Base-by-base conservation (phyloP, 2,113 vertebrate genomes). In the Pitta sordida region DNA sequence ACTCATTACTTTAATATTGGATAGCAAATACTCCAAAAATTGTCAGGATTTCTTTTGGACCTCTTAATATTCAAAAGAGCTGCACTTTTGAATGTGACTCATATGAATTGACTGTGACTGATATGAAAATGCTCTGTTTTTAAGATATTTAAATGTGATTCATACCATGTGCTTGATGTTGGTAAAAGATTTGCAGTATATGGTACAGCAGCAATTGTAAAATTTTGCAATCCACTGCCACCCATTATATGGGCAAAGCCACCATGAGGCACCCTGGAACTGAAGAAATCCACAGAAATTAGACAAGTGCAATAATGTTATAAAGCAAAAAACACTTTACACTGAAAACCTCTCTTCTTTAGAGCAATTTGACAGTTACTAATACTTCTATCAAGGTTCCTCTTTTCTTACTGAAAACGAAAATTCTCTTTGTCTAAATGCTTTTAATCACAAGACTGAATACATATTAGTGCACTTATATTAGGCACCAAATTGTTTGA, bases 241-340 rank as follows among this genome's bases (percentile, higher is more conserved):
- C 99, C 99, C 98, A 99, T 99, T 92, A 99, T 98, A 88, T 98
- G 99, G 58, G 99, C 99, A 96, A 99, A 99, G 41, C 99, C 99
- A 67, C 99, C 99, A 88, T 99, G 99, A 79, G 99, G 99, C 74
- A 99, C 99, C 88, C 99, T 99, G 75, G 99, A 99, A 97, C 99
- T 99, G 95, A 95, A 78, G 96, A 91, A 83, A 90, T 80, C 37
- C 58, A 77, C 34, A 90, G 36, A 71, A 93, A 85, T 62, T 91
- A 95, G 86, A 58, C 32, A 23, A 80, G 32, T 68, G 27, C n/a
- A 71, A 75, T 34, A 34, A 41, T 5, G 8, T n/a, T 30, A 8
- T 4, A 81, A 49, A 9, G 3, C 12, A 88, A 83, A 67, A 81
- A 74, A 23, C 10, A 18, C 30, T 22, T 37, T 59, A 65, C 18